Evolutionary conservation across 2,888 invertebrate species (phyloP), one percentile per base, ranked within the genome.

Genomic region (Metalampra italica): DNA sequence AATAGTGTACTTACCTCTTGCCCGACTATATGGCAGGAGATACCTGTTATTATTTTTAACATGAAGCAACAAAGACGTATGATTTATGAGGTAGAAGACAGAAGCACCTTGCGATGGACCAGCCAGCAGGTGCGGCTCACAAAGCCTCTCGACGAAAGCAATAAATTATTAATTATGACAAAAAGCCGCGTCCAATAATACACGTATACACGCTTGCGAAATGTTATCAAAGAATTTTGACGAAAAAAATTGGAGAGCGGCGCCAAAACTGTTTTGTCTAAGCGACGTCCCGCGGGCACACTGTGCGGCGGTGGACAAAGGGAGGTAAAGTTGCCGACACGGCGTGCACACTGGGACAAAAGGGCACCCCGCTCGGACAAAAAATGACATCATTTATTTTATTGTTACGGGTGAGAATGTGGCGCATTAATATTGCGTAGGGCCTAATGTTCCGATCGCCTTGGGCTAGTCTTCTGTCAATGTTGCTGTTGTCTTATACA

Each of bases 351-450:
- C 65, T 70, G 79, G 82, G 75, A 79, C 81, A 80, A 85, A 84
- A 73, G 68, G 69, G 71, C 75, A 71, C 80, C 81, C 82, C 73
- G 77, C 66, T 70, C 72, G 71, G 77, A 86, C 87, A 88, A 88
- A 88, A 88, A 88, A 88, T 88, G 83, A 87, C 86, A 85, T 88
- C 88, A 88, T 89, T 88, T 87, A 89, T 89, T 86, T 88, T 87
- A 89, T 88, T 84, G 85, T 86, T 71, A 63, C 74, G 83, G 81
- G 85, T 83, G 86, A 84, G 86, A 89, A 87, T 82, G 80, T 80
- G 75, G 69, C 75, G 13, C 39, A 84, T 87, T 86, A 85, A 87
- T 87, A 86, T 83, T 75, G 78, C 78, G 78, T 74, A 79, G 85
- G 71, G 78, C 82, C 73, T 82, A 85, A 85, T 85, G 81, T 69